Conservation (phyloP, 2,113 vertebrate genomes). For the Calyptomena viridis region DNA sequence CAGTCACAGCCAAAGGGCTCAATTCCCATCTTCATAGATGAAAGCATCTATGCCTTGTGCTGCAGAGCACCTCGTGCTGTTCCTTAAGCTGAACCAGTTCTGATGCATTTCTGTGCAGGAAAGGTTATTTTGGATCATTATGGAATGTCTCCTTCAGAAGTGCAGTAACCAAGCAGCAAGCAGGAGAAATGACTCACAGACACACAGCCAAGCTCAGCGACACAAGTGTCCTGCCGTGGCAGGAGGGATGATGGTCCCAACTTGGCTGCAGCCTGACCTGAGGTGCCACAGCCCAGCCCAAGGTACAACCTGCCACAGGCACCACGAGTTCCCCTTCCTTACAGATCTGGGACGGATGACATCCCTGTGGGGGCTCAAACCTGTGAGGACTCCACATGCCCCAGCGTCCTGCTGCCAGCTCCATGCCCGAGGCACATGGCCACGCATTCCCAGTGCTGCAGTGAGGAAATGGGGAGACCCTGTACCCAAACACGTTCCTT, state of each 20-base stretch:
- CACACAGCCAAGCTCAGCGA: not conserved
- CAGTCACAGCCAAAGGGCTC: not conserved
- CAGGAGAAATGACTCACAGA: not conserved
- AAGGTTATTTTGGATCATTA: not conserved
- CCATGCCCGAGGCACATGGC: accelerated
- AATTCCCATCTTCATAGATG: not conserved
- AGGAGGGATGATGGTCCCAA: accelerated
- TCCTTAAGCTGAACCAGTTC: not conserved
- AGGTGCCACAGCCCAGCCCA: accelerated
- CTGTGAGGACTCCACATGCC: not conserved
- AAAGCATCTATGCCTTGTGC: not conserved
- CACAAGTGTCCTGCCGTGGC: not conserved
- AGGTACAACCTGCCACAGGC: not conserved
- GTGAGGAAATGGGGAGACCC: accelerated
- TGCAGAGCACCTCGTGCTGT: accelerated
- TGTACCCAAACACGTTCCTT: not conserved
- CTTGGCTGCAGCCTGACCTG: not conserved
- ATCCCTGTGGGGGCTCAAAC: accelerated
- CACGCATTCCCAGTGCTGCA: accelerated
- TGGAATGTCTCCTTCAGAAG: not conserved
- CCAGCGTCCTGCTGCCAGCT: accelerated
- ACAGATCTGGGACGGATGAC: too few relatives aligned
- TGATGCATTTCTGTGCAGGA: not conserved
- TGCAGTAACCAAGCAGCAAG: not conserved
- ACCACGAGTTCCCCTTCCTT: accelerated